phyloP scores from a whole-genome alignment of 2,113 vertebrate species.

The Saiga tatarica region DNA sequence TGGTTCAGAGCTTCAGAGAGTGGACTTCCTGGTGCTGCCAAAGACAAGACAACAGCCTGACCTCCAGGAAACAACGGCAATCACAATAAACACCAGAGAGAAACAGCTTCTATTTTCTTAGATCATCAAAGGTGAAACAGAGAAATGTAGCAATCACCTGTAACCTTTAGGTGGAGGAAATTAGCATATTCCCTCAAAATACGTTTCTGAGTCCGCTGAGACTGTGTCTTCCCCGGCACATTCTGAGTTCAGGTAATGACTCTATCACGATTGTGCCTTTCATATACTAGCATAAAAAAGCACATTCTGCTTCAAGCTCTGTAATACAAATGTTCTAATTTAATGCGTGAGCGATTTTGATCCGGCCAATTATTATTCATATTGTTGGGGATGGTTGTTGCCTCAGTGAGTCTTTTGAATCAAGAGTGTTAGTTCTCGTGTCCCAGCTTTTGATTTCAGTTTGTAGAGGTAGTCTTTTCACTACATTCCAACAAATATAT shows the following conservation, averaged over 20 bases:
- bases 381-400: conserved; percentile 78
- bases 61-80: neutral
- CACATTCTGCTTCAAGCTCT: conserved; percentile 80
- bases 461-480: conserved; percentile 30
- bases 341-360: conserved; percentile 85
- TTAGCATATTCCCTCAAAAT: neutral
- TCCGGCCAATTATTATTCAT: conserved; percentile 85
- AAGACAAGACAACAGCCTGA: neutral
- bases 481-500: neutral
- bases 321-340: conserved; percentile 86
- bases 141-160: neutral
- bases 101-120: neutral
- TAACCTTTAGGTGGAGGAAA: neutral
- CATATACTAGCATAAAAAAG: conserved; percentile 76
- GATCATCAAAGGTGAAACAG: neutral
- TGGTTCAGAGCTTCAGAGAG: neutral
- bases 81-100: neutral
- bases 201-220: neutral
- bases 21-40: neutral
- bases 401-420: conserved; percentile 73
- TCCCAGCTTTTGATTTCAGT: conserved; percentile 42
- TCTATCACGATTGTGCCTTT: conserved; percentile 79
- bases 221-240: neutral
- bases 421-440: neutral
- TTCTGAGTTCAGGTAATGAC: conserved; percentile 39